Percentiles rank a stretch among this genome's conserved stretches.
phyloP scores from a whole-genome alignment of 2,797 vertebrate genomes.

The Brotula barbata region DNA sequence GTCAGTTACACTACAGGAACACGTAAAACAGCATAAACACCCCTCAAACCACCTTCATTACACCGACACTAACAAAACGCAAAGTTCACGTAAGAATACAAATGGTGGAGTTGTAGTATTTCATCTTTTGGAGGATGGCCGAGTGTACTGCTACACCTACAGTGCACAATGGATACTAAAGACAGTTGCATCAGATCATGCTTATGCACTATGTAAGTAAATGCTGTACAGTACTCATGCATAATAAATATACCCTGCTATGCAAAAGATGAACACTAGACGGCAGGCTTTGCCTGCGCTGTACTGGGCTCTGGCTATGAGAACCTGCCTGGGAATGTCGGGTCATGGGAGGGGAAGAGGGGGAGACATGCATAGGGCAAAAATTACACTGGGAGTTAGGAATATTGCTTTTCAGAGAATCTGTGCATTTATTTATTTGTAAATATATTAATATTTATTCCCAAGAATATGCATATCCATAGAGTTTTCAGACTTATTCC shows the following conservation, averaged over 20 bases:
- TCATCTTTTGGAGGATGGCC: constrained; percentile 3
- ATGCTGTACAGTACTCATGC: constrained; percentile 62
- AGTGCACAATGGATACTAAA: neutral
- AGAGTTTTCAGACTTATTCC: constrained; percentile 1
- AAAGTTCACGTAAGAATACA: constrained; percentile 39
- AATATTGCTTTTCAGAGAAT: constrained; percentile 66
- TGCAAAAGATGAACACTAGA: constrained; percentile 58
- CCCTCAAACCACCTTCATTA: constrained; percentile 35
- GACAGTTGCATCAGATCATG: constrained; percentile 47
- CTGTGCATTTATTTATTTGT: neutral
- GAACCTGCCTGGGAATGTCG: constrained; percentile 51
- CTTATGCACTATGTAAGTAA: constrained; percentile 27
- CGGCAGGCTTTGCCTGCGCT: constrained; percentile 55
- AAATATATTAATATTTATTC: constrained; percentile 1
- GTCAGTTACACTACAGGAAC: constrained; percentile 31
- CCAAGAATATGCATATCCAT: constrained; percentile 26
- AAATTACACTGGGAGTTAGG: constrained; percentile 41
- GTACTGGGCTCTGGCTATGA: constrained; percentile 21
- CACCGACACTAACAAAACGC: constrained; percentile 41
- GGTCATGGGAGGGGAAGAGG: constrained; percentile 53
- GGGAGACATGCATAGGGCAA: constrained; percentile 57
- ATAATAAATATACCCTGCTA: constrained; percentile 63
- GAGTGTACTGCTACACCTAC: neutral
- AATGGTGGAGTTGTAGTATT: constrained; percentile 1
- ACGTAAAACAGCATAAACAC: constrained; percentile 51